phyloP scores from a whole-genome alignment of 2,888 invertebrate genomes.

The Sarcophaga variegata region DNA sequence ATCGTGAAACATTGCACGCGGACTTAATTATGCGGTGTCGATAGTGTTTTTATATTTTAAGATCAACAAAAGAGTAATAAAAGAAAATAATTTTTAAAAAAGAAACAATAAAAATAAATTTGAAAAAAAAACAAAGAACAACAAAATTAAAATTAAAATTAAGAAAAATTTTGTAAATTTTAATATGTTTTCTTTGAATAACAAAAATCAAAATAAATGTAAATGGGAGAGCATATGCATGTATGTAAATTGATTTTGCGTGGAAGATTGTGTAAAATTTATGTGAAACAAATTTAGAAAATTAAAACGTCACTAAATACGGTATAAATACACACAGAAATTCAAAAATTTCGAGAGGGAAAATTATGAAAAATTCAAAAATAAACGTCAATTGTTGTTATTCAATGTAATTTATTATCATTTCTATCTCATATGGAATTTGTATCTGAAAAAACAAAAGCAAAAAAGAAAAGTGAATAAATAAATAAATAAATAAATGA shows the following conservation, averaged over 20 bases:
- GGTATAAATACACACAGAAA: not conserved
- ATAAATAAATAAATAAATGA: not conserved
- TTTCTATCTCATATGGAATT: slow-evolving; percentile 44
- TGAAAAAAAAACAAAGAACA: not conserved
- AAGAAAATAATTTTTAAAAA: not conserved
- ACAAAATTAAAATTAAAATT: not conserved
- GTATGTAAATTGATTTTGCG: slow-evolving; percentile 27
- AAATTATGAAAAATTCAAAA: slow-evolving; percentile 38
- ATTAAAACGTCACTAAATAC: slow-evolving; percentile 28
- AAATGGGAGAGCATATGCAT: slow-evolving; percentile 24
- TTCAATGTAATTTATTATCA: slow-evolving; percentile 51
- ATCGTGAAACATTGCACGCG: slow-evolving; percentile 58
- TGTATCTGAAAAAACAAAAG: not conserved
- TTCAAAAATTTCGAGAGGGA: not conserved
- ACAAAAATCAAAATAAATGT: not conserved
- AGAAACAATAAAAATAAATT: not conserved
- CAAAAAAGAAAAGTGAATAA: slow-evolving; percentile 4
- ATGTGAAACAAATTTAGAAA: slow-evolving; percentile 23
- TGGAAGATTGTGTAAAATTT: slow-evolving; percentile 13
- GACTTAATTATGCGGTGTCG: slow-evolving; percentile 5
- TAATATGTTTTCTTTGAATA: too few relatives aligned
- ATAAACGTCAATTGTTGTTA: slow-evolving; percentile 57
- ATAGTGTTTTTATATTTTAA: slow-evolving; percentile 18
- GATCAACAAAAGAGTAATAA: slow-evolving; percentile 43
- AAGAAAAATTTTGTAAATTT: not conserved